A percentile compares a stretch with the other conserved stretches of the same genome.
These are phyloP conservation scores for Gymnothorax reevesii DNA, from an alignment of 2,797 vertebrate species.

Conservation along the genomic window DNA sequence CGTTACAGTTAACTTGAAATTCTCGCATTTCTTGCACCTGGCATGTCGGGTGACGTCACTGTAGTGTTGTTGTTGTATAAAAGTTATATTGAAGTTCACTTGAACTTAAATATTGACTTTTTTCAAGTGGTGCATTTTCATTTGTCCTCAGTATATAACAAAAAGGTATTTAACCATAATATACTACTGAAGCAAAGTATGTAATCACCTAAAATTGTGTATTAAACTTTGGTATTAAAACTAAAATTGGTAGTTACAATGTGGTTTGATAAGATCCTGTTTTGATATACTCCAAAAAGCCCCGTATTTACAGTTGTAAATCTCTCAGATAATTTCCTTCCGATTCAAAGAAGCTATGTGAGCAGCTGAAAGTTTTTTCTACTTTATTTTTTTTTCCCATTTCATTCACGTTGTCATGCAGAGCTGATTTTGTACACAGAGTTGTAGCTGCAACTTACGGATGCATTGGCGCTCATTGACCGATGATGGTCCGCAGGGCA, in stretches of 20 bases:
- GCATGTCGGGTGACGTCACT: no score
- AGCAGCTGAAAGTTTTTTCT: background rate
- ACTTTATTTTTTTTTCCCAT: background rate
- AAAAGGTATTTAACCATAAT: background rate
- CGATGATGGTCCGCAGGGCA: conserved; percentile 71
- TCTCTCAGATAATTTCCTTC: background rate
- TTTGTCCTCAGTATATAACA: background rate
- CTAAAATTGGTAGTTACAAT: no score
- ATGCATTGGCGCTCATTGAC: conserved; percentile 69
- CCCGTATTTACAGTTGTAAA: background rate
- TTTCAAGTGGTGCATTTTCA: no score
- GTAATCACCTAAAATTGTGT: background rate
- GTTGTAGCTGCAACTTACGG: conserved; percentile 37
- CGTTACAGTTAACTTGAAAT: no score
- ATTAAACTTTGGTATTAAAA: background rate
- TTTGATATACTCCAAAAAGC: background rate
- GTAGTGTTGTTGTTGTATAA: no score
- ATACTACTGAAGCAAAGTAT: background rate
- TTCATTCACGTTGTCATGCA: background rate
- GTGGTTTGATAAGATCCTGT: background rate
- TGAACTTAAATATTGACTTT: no score
- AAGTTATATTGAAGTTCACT: no score
- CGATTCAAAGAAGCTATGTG: background rate
- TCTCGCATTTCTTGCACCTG: no score
- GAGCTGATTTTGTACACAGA: background rate